phyloP scores from a whole-genome alignment of 2,888 invertebrate genomes.

The Clistopyga incitator region DNA sequence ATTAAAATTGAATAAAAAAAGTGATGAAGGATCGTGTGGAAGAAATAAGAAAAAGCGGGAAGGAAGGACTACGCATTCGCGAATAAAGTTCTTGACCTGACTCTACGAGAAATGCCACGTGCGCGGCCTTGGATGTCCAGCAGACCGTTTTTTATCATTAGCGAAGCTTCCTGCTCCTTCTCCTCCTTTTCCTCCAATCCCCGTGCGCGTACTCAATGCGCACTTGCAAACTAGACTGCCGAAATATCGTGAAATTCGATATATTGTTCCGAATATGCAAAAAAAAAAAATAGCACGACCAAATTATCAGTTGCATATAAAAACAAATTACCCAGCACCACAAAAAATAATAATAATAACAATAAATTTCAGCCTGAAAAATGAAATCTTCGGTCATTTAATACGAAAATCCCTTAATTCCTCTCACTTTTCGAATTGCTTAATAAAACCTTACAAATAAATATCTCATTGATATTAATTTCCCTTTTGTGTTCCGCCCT shows the following conservation, averaged over 20 bases:
- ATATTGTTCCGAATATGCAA: background rate
- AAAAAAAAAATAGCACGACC: background rate
- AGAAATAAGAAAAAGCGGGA: background rate
- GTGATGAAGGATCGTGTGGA: background rate
- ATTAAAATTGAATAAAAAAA: too few species aligned
- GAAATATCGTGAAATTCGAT: conserved; percentile 5
- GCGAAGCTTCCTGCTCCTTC: background rate
- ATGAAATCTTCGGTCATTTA: too few species aligned
- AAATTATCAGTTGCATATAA: too few species aligned
- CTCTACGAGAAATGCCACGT: conserved; percentile 41
- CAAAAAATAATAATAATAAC: too few species aligned
- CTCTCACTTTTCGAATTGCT: background rate
- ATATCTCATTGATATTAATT: background rate
- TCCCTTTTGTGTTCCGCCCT: background rate
- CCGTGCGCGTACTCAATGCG: background rate
- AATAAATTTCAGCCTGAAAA: background rate
- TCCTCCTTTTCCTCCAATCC: background rate
- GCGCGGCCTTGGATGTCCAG: conserved; percentile 31
- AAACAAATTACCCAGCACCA: too few species aligned
- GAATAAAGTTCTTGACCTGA: conserved; percentile 54
- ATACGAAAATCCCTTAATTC: background rate
- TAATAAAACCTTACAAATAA: background rate
- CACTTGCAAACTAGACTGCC: background rate
- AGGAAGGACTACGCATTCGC: conserved; percentile 30
- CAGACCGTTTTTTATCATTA: conserved; percentile 18